Conservation (phyloP, 2,888 invertebrate species). For the Chrysolina haemoptera region DNA sequence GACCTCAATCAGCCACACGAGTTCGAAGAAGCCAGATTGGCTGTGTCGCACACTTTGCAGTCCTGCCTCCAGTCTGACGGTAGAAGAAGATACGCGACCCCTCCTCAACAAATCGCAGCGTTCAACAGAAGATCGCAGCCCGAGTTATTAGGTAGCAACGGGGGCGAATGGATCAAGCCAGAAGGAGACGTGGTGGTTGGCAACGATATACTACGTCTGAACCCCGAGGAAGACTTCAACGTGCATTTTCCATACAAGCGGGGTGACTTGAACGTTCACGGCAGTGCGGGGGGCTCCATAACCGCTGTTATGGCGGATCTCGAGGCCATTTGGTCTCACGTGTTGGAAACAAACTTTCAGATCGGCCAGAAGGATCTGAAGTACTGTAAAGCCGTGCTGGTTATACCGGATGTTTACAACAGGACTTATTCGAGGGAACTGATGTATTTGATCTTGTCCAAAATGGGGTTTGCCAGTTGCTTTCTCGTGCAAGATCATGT, state of each 20-base stretch:
- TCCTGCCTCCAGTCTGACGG: conserved; percentile 89
- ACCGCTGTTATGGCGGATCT: conserved; percentile 88
- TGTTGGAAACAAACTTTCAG: conserved; percentile 82
- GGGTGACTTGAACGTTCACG: conserved; percentile 90
- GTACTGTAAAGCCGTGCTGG: conserved; percentile 87
- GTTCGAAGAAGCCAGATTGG: conserved; percentile 87
- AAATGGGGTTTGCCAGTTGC: conserved; percentile 75
- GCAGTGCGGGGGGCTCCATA: conserved; percentile 88
- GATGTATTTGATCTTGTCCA: conserved; percentile 83
- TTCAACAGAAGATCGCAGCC: conserved; percentile 87
- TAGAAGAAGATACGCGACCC: conserved; percentile 85
- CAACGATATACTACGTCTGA: conserved; percentile 81
- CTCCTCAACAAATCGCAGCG: conserved; percentile 90
- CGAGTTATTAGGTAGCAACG: conserved; percentile 75
- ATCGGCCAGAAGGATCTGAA: conserved; percentile 81
- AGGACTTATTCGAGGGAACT: conserved; percentile 88
- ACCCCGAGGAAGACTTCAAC: conserved; percentile 82
- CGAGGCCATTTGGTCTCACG: conserved; percentile 90
- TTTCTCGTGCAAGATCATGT: conserved; percentile 80
- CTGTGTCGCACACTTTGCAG: conserved; percentile 89
- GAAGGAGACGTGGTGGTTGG: conserved; percentile 81
- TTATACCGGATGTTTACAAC: conserved; percentile 92
- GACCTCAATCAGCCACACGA: conserved; percentile 81
- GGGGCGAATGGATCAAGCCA: conserved; percentile 76
- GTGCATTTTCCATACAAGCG: conserved; percentile 91